These are phyloP conservation scores for Pollenia griseotomentosa DNA, from an alignment of 2,888 invertebrate genomes.

Conservation along the genomic window DNA sequence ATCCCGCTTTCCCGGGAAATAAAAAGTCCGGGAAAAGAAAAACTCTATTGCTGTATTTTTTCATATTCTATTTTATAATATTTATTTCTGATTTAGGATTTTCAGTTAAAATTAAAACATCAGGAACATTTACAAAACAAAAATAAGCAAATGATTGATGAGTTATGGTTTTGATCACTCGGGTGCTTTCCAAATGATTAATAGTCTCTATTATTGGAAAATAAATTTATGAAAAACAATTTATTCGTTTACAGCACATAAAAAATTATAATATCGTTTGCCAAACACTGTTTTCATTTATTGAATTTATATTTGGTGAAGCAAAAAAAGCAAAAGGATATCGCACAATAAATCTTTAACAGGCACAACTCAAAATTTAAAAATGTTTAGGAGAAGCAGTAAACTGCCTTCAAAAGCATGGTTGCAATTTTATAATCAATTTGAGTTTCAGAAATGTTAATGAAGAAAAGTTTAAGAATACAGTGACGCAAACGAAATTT, in stretches of 20 bases:
- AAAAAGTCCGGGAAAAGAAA: no score
- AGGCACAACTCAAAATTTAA: no score
- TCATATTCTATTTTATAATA: neutral
- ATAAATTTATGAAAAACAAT: neutral
- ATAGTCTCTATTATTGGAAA: neutral
- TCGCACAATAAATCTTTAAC: no score
- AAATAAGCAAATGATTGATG: conserved; percentile 28
- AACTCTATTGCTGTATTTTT: neutral
- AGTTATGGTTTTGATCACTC: neutral
- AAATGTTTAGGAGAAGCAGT: no score
- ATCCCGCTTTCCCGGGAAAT: no score
- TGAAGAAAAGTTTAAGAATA: no score
- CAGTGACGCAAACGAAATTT: no score
- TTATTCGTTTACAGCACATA: neutral
- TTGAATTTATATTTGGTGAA: no score
- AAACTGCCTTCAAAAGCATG: no score
- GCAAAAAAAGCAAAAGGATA: no score
- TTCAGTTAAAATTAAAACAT: conserved; percentile 38
- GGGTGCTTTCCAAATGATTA: neutral
- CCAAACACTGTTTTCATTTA: neutral
- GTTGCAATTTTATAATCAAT: no score
- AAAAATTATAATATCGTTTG: neutral
- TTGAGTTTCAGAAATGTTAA: no score
- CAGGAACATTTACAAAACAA: neutral
- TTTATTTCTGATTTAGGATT: neutral